A percentile compares a stretch with the other conserved stretches of the same genome.
Conservation (phyloP, 2,888 invertebrate species). For the Saturnia japonica region DNA sequence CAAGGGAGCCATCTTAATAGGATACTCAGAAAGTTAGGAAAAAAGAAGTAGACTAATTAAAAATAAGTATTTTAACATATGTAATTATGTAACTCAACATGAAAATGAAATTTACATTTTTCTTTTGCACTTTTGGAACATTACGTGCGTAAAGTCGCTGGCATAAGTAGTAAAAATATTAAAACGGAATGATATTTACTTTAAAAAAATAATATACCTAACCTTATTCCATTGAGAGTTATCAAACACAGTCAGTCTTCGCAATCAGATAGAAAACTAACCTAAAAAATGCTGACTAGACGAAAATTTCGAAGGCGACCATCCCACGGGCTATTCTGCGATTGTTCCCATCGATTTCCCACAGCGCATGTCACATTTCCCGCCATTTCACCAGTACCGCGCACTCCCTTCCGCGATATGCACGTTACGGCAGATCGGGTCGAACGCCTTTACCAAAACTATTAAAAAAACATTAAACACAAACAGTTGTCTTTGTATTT, state of each 20-base stretch:
- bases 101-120: no score
- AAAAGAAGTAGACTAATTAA: no score
- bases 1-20: no score
- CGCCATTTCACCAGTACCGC: constrained; percentile 24
- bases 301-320: constrained; percentile 25
- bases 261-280: constrained; percentile 10
- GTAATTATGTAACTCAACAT: no score
- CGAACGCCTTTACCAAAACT: background rate
- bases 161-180: background rate
- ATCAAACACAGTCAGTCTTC: background rate
- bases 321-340: constrained; percentile 24
- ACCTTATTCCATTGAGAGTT: constrained; percentile 7
- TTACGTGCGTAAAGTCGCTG: background rate
- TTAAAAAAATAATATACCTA: constrained; percentile 10
- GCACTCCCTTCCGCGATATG: constrained; percentile 7
- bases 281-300: constrained; percentile 34
- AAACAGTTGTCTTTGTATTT: background rate
- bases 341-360: constrained; percentile 69
- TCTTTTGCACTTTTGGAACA: background rate
- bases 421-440: constrained; percentile 7
- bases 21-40: no score
- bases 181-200: background rate
- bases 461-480: constrained; percentile 1
- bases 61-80: no score
- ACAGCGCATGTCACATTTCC: constrained; percentile 72